Base-by-base conservation (phyloP, 2,113 vertebrate genomes). In the Protomyctophum bolini region DNA sequence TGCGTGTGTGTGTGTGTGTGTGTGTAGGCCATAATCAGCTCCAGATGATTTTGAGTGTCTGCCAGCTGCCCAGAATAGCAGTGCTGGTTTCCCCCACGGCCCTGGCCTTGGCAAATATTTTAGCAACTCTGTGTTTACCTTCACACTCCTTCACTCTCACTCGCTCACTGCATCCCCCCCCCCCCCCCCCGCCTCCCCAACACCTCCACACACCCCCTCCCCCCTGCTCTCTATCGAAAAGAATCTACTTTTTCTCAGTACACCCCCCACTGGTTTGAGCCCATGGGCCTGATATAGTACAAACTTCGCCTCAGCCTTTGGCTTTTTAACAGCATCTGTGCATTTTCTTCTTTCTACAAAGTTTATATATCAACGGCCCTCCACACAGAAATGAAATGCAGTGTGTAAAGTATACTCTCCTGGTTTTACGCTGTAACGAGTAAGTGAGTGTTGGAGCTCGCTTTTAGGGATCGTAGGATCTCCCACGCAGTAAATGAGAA, bases 1-100 rank as follows among this genome's bases (percentile, higher is more conserved):
- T 33, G 51, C 63, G 75, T 57, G 61, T 60, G 11, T 21, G 14
- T 29, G 0, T 80, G 54, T 14, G 63, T 86, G 81, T 81, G 76
- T 75, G 11, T 64, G 55, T 70, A 46, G 83, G 70, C 86, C 88
- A 85, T 94, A 93, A 94, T 92, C 89, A 91, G 88, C 85, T 89
- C 87, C 91, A 93, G 92, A 92, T 92, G 91, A 92, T 89, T 91
- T 87, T 87, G 86, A 87, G 79, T 66, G 76, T 70, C 78, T 90
- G 89, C 91, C 92, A 92, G 87, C 69, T 86, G 87, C 92, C 84
- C 85, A 93, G 91, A 94, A 93, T 93, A 93, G 92, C 77, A 77
- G 65, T 41, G 54, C 73, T 87, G 90, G 85, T 87, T 21, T 87
- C 88, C 81, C 86, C 81, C 77, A 78, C 84, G 88, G 81, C 87